Evolutionary conservation across 1,140 invertebrate genomes (phyloP).

Genomic region (Ceratoteleas bidentatus): DNA sequence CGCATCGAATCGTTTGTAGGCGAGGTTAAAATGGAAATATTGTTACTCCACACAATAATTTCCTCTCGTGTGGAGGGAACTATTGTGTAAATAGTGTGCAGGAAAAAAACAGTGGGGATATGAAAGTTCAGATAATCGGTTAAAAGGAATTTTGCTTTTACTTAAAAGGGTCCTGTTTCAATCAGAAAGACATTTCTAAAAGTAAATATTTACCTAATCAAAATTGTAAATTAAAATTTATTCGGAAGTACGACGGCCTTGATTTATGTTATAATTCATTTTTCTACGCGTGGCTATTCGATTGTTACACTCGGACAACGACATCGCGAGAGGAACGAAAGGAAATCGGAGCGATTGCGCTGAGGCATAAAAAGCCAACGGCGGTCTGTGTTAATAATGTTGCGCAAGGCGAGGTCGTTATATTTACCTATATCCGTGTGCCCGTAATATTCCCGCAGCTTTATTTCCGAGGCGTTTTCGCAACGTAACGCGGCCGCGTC

Average conservation of each 20-base stretch:
- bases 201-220: conserved; percentile 34
- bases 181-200: conserved; percentile 1
- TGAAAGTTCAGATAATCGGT: too few species aligned
- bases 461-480: conserved; percentile 21
- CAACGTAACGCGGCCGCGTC: conserved; percentile 13
- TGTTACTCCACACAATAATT: too few species aligned
- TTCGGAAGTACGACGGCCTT: conserved; percentile 15
- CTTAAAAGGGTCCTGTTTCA: neutral
- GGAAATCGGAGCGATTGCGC: neutral
- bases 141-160: too few species aligned
- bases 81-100: too few species aligned
- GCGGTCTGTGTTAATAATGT: conserved; percentile 45
- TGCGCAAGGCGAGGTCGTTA: conserved; percentile 29
- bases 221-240: conserved; percentile 43
- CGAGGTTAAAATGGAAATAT: too few species aligned
- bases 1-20: too few species aligned
- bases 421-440: conserved; percentile 23
- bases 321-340: conserved; percentile 4
- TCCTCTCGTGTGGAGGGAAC: too few species aligned
- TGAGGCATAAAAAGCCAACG: conserved; percentile 11
- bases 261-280: conserved; percentile 22
- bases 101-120: too few species aligned
- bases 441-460: conserved; percentile 32
- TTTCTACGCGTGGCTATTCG: neutral
- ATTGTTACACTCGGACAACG: conserved; percentile 14